These are phyloP conservation scores for Drosophila serrata DNA, from an alignment of 1,140 invertebrate genomes.

Conservation along the genomic window DNA sequence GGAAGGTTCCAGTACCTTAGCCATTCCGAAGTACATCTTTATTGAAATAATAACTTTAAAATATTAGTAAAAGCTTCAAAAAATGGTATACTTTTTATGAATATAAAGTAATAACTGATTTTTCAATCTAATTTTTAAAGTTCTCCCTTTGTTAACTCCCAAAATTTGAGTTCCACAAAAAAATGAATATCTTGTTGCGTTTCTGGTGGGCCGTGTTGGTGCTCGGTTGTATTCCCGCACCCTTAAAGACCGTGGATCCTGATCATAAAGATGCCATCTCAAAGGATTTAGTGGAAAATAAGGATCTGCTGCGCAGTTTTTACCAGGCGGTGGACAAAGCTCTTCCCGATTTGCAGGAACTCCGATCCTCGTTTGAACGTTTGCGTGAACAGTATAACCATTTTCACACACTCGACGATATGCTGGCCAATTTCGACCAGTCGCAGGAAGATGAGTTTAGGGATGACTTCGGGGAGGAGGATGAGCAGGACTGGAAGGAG, in stretches of 20 bases:
- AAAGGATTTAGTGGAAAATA: neutral
- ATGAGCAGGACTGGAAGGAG: conserved; percentile 19
- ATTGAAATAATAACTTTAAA: neutral
- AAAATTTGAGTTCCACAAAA: neutral
- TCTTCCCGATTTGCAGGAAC: conserved; percentile 47
- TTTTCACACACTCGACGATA: conserved; percentile 50
- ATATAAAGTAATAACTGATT: neutral
- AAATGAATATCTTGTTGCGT: conserved; percentile 46
- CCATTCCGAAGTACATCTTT: neutral
- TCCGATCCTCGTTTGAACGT: conserved; percentile 23
- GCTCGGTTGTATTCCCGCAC: conserved; percentile 12
- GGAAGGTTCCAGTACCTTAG: conserved; percentile 1
- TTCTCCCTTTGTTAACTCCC: neutral
- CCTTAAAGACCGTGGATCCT: neutral
- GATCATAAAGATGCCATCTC: neutral
- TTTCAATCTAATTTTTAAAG: neutral
- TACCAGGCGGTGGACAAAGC: conserved; percentile 46
- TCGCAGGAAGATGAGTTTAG: neutral
- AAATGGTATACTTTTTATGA: neutral
- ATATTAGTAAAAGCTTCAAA: neutral
- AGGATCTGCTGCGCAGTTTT: conserved; percentile 40
- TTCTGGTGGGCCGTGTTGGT: conserved; percentile 68
- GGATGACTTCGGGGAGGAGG: neutral
- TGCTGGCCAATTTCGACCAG: conserved; percentile 59
- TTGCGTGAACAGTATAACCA: conserved; percentile 15